Evolutionary conservation across 2,797 vertebrate species (phyloP).

Genomic region (Vultur gryphus): DNA sequence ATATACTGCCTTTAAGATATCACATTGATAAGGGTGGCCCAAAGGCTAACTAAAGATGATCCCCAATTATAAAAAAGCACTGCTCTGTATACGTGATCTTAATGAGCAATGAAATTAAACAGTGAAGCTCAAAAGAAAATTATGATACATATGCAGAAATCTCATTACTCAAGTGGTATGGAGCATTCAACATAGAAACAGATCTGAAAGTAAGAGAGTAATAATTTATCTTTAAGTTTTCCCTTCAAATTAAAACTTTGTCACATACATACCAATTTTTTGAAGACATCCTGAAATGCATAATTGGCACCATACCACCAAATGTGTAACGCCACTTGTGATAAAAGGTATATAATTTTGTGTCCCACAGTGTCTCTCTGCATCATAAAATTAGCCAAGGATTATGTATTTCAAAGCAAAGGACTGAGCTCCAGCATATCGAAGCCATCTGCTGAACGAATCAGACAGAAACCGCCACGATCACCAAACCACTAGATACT

Average conservation of each 20-base stretch:
- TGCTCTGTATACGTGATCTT: background rate
- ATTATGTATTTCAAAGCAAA: slow-evolving; percentile 27
- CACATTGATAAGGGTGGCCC: background rate
- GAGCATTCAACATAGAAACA: slow-evolving; percentile 9
- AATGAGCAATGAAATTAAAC: slow-evolving; percentile 31
- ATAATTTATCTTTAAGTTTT: slow-evolving; percentile 37
- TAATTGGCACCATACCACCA: background rate
- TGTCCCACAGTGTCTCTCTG: background rate
- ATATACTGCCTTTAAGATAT: background rate
- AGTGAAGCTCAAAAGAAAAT: slow-evolving; percentile 12
- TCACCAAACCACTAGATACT: slow-evolving; percentile 8
- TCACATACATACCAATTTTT: background rate
- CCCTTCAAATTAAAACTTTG: slow-evolving; percentile 28
- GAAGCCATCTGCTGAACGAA: slow-evolving; percentile 45
- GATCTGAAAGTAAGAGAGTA: background rate
- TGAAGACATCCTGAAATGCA: slow-evolving; percentile 22
- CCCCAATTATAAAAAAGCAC: background rate
- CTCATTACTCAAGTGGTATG: background rate
- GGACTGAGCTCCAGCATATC: slow-evolving; percentile 1
- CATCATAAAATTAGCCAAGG: slow-evolving; percentile 34
- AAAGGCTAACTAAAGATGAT: background rate
- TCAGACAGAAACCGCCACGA: slow-evolving; percentile 2
- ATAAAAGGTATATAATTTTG: slow-evolving; percentile 17
- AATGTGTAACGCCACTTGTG: background rate
- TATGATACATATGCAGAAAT: background rate